Conservation (phyloP, 2,797 vertebrate genomes). For the Anguilla obscura region DNA sequence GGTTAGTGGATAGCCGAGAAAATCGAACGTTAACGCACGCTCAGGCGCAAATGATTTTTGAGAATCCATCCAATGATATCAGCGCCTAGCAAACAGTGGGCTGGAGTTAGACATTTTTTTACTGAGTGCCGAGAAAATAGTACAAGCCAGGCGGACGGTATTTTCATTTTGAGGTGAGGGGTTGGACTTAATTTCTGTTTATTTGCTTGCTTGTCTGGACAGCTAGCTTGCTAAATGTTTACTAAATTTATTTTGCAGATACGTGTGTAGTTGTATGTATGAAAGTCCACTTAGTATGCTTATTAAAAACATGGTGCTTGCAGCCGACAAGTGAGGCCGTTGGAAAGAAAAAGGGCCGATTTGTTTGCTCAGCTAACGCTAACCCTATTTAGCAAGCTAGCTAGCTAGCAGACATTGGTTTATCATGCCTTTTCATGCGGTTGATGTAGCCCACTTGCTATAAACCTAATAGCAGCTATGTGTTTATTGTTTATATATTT, state of each 20-base stretch:
- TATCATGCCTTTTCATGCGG: neutral
- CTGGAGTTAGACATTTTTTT: conserved; percentile 30
- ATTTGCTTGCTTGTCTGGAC: neutral
- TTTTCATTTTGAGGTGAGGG: conserved; percentile 24
- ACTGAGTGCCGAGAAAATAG: conserved; percentile 17
- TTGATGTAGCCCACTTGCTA: neutral
- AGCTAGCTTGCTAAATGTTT: neutral
- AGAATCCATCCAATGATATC: conserved; percentile 14
- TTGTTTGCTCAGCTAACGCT: conserved; percentile 34
- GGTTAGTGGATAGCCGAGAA: neutral
- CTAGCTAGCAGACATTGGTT: neutral
- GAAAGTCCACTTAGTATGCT: neutral
- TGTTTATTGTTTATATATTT: neutral
- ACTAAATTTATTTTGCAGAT: neutral
- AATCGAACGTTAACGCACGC: neutral
- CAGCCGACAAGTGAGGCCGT: neutral
- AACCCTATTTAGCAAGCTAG: neutral
- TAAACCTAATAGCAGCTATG: neutral
- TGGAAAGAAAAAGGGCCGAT: conserved; percentile 20
- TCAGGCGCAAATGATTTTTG: neutral
- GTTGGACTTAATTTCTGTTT: conserved; percentile 20
- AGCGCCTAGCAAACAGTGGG: neutral
- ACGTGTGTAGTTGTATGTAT: neutral
- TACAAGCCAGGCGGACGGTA: neutral
- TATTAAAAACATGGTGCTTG: neutral